Percentiles rank a stretch among this genome's conserved stretches.
These are phyloP conservation scores for Phlogophora meticulosa DNA, from an alignment of 2,888 invertebrate genomes.

Conservation along the genomic window DNA sequence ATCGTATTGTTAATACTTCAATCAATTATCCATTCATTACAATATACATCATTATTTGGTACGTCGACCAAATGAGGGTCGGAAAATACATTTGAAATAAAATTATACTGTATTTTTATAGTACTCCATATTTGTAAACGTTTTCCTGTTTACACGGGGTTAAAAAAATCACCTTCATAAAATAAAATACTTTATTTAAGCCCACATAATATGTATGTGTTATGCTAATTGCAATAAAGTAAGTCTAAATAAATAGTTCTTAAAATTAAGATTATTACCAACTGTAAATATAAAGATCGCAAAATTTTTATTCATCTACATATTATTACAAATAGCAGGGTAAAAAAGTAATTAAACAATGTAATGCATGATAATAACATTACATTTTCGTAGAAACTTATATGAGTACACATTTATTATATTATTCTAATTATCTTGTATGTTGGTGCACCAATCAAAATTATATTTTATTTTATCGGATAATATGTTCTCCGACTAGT, in stretches of 20 bases:
- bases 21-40: too few relatives aligned
- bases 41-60: background rate
- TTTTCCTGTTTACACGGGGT: too few relatives aligned
- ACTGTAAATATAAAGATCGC: constrained; percentile 70
- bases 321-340: constrained; percentile 58
- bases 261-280: constrained; percentile 77
- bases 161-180: constrained; percentile 69
- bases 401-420: constrained; percentile 48
- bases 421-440: constrained; percentile 56
- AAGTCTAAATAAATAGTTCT: constrained; percentile 84
- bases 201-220: constrained; percentile 83
- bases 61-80: background rate
- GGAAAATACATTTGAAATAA: too few relatives aligned
- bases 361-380: constrained; percentile 54
- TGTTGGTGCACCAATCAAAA: constrained; percentile 81
- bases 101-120: too few relatives aligned
- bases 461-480: constrained; percentile 50
- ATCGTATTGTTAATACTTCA: background rate
- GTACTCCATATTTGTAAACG: too few relatives aligned
- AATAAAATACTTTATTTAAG: constrained; percentile 91
- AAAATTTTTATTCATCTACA: constrained; percentile 55
- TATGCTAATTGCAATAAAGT: constrained; percentile 80
- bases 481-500: constrained; percentile 47
- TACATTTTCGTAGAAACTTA: constrained; percentile 53
- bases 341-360: constrained; percentile 62